Conservation (phyloP, 2,888 invertebrate species). For the Clunio marinus region DNA sequence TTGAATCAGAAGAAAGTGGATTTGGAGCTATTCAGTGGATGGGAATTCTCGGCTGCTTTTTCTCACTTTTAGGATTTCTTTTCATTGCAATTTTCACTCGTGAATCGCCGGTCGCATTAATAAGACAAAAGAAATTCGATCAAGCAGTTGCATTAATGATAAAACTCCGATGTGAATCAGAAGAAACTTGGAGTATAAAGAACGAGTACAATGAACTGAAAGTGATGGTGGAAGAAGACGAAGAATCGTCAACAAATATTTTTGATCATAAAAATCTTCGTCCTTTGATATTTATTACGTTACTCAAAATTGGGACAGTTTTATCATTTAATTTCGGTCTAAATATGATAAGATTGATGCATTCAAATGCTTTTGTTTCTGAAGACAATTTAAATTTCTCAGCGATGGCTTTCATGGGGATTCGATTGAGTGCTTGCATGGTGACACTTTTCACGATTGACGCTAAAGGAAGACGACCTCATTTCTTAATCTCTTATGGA, state of each 20-base stretch:
- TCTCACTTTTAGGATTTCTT: not conserved
- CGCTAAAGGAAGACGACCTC: constrained; percentile 1
- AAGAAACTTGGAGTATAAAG: constrained; percentile 36
- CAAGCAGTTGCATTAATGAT: constrained; percentile 34
- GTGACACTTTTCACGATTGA: constrained; percentile 27
- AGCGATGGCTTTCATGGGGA: not conserved
- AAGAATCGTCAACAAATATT: not conserved
- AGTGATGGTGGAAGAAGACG: constrained; percentile 38
- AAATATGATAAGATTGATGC: constrained; percentile 35
- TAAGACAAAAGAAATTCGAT: constrained; percentile 10
- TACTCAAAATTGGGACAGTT: constrained; percentile 17
- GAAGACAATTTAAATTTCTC: not conserved
- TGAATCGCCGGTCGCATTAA: constrained; percentile 39
- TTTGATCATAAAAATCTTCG: constrained; percentile 33
- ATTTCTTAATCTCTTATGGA: constrained; percentile 8
- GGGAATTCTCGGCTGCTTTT: constrained; percentile 33
- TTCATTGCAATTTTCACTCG: constrained; percentile 21
- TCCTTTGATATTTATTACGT: constrained; percentile 31
- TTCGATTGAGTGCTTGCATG: not conserved
- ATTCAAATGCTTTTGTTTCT: not conserved
- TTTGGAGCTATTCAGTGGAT: constrained; percentile 11
- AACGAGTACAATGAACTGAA: constrained; percentile 39
- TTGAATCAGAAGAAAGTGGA: not conserved
- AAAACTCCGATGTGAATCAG: constrained; percentile 36
- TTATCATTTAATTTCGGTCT: constrained; percentile 36